Evolutionary conservation across 1,140 invertebrate genomes (phyloP), one percentile per base, ranked within the genome.

Genomic region (Anastrepha ludens): DNA sequence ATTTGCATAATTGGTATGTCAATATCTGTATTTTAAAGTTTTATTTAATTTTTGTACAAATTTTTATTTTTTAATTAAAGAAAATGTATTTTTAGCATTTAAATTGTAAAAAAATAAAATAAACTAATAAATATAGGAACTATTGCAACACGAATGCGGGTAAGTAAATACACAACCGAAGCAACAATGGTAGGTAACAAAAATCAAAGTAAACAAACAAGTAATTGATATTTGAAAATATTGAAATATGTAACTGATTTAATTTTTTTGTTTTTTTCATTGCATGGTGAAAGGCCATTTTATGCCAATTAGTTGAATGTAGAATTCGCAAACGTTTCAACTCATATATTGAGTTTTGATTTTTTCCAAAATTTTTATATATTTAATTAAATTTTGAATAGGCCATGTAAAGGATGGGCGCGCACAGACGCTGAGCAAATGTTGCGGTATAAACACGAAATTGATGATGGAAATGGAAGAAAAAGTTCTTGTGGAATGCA

Each of bases 11-110:
- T 29, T 55, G 13, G 44, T 20, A 81, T 47, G 47, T 62, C 50
- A 78, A 78, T 78, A 87, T 74, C 59, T 87, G 86, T 11, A 55
- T 87, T 87, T 74, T 47, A 74, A 74, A 44, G 15, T 87, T 78
- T 87, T 87, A 78, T 78, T 87, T 87, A 78, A 44, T 62, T 74
- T 81, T 87, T 62, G 65, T 67, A 58, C 65, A 67, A 59, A 87
- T 70, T 74, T 70, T 60, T 8, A n/a, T 44, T 87, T 87, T 47
- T 67, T 67, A 50, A 29, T 62, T 78, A 59, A 78, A 60, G 55
- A n/a, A 59, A 74, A 58, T 59, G n/a, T 86, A 55, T 55, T 2
- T 55, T 60, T n/a, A 78, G 47, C 11, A 55, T 62, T 87, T 87
- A n/a, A 87, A 74, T 87, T 44, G 67, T 59, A 29, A 29, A 29